Evolutionary conservation across 1,140 invertebrate genomes (phyloP), one percentile per base, ranked within the genome.

Genomic region (Lasioglossum albipes): DNA sequence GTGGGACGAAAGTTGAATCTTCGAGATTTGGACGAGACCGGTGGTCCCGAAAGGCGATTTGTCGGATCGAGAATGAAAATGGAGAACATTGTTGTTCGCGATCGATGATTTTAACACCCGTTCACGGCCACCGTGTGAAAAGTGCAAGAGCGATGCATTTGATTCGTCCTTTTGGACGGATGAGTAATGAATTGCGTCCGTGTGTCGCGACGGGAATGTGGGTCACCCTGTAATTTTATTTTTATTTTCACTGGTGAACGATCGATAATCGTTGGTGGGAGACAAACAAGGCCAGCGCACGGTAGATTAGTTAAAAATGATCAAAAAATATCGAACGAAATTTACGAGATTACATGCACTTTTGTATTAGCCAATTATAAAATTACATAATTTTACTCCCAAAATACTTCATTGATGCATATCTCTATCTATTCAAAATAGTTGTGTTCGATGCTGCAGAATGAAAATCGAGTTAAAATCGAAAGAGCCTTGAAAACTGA

Each of bases 211-310:
- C 18, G 9, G 18, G 45, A 54, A 72, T 54, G 18, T 72, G 36
- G 76, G 68, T 65, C 76, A 52, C 2, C 16, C 45, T 16, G 68
- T 72, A 78, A 64, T 72, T 78, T 78, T 72, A 72, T 78, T 71
- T 62, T 52, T 72, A 78, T 72, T 20, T 54, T 3, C 13, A 54
- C 52, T 5, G 52, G 52, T 54, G 52, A 20, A 54, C 52, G 52
- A 54, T 54, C 49, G 49, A 52, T 16, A 13, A 52, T 52, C 49
- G 49, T 18, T 52, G 12, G 2, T 12, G 22, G 9, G 22, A 10
- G 20, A n/a, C 7, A 12, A 27, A 7, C 22, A 12, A 7, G 62
- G 16, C 36, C 1, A 1, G 27, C 27, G 27, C 27, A 27, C 27
- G 27, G 0, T 36, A 36, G 36, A 36, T 36, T 36, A 36, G 36